Evolutionary conservation across 2,888 invertebrate genomes (phyloP), one percentile per base, ranked within the genome.

Genomic region (Dasypolia templi): DNA sequence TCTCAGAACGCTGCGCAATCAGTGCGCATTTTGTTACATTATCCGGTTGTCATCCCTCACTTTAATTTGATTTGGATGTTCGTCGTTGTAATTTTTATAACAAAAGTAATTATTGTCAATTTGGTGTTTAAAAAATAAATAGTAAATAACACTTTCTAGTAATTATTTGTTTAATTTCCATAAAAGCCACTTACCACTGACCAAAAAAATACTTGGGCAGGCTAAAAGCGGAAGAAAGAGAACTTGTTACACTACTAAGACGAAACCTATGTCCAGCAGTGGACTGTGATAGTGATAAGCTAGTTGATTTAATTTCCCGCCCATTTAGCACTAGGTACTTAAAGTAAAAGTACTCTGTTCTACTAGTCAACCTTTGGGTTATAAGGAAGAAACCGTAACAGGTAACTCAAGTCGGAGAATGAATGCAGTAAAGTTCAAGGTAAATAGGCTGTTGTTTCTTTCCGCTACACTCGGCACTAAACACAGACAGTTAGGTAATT

Each of bases 41-140:
- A 81, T 61, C 56, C 51, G 14, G 46, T 32, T n/a, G 19, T 74
- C 78, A 79, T 71, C 75, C 66, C 64, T 59, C 69, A 68, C 26
- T 76, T 78, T 75, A 32, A 72, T 81, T 77, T 81, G 51, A 74
- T 82, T 81, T 74, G 35, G 72, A 87, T 73, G 82, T 83, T 86
- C 69, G 75, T 81, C 64, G 73, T 85, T 86, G 80, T 87, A 84
- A 86, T 84, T 89, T 90, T 89, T 88, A 79, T 89, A 88, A 86
- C 67, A 86, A 82, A 78, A 86, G 86, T 91, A 89, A 88, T 86
- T 85, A 85, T 88, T 87, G 89, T 90, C 91, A 91, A 91, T 85
- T 91, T 90, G 88, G 88, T 89, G 89, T 92, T 90, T 88, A 74
- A 80, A 86, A 84, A 83, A 85, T 81, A 79, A 87, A 79, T 86